Conservation (phyloP, 2,797 vertebrate species). For the Arrhamphus sclerolepis region DNA sequence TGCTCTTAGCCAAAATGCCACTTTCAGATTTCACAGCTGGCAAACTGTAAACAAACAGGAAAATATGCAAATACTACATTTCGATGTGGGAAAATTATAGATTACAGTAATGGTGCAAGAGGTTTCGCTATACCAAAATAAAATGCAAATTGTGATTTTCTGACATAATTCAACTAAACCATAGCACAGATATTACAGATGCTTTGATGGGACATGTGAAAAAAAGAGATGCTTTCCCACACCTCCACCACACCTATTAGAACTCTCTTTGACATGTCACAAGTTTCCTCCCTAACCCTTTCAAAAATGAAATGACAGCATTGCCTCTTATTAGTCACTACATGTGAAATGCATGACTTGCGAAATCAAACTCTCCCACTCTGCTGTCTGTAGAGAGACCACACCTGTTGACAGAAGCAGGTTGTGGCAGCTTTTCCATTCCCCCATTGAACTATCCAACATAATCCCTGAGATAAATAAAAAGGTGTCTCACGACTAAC, state of each 20-base stretch:
- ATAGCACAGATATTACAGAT: background rate
- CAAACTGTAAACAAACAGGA: too few relatives aligned
- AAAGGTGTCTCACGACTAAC: constrained; percentile 14
- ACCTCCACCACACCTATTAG: constrained; percentile 50
- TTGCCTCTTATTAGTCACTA: constrained; percentile 63
- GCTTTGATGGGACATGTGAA: constrained; percentile 41
- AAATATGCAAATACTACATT: too few relatives aligned
- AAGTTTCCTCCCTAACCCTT: constrained; percentile 42
- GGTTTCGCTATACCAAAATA: too few relatives aligned
- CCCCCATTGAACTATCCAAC: constrained; percentile 26
- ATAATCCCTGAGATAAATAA: constrained; percentile 35
- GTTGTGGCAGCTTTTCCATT: constrained; percentile 69
- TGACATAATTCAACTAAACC: too few relatives aligned
- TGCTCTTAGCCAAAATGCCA: too few relatives aligned
- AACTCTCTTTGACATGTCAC: constrained; percentile 21
- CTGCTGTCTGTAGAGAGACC: constrained; percentile 48
- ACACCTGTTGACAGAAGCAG: constrained; percentile 69
- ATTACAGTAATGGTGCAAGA: too few relatives aligned
- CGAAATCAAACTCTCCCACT: constrained; percentile 49
- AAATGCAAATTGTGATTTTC: too few relatives aligned
- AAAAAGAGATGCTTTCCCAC: constrained; percentile 46
- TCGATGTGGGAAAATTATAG: too few relatives aligned
- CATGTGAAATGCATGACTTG: constrained; percentile 60
- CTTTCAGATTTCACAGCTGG: too few relatives aligned
- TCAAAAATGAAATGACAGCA: constrained; percentile 48